Evolutionary conservation across 2,888 invertebrate species (phyloP).

Genomic region (Brenthis daphne): DNA sequence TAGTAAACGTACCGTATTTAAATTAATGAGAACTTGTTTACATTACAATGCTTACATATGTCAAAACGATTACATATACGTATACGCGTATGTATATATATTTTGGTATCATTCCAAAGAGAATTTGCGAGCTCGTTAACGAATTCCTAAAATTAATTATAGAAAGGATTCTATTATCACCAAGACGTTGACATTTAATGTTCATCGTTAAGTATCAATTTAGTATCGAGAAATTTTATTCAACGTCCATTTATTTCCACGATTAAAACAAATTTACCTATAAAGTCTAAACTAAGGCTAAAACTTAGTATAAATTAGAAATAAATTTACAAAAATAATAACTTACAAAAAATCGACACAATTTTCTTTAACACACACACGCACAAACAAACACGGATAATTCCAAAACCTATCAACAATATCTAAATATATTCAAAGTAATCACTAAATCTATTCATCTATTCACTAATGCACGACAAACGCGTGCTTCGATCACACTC

Average conservation of each 20-base stretch:
- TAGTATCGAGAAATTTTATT: neutral
- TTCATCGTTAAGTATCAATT: neutral
- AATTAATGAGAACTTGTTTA: neutral
- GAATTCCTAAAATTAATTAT: slow-evolving; percentile 21
- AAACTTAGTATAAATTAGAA: neutral
- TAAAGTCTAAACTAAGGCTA: neutral
- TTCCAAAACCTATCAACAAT: slow-evolving; percentile 28
- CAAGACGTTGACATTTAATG: slow-evolving; percentile 2
- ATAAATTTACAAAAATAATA: neutral
- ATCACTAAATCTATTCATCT: slow-evolving; percentile 18
- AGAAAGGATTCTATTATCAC: slow-evolving; percentile 5
- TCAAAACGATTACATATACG: no score
- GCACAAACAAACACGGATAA: slow-evolving; percentile 6
- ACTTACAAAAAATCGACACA: neutral
- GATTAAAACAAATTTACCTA: neutral
- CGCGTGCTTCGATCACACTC: slow-evolving; percentile 64
- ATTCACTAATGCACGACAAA: slow-evolving; percentile 28
- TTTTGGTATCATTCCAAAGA: slow-evolving; percentile 17
- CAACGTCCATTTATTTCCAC: neutral
- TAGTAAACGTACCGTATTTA: neutral
- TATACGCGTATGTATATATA: neutral
- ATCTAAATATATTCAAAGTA: slow-evolving; percentile 26
- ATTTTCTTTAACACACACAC: neutral
- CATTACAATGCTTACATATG: no score
- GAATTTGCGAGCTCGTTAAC: slow-evolving; percentile 11